phyloP scores from a whole-genome alignment of 2,113 vertebrate species.

The Pyrgilauda ruficollis region DNA sequence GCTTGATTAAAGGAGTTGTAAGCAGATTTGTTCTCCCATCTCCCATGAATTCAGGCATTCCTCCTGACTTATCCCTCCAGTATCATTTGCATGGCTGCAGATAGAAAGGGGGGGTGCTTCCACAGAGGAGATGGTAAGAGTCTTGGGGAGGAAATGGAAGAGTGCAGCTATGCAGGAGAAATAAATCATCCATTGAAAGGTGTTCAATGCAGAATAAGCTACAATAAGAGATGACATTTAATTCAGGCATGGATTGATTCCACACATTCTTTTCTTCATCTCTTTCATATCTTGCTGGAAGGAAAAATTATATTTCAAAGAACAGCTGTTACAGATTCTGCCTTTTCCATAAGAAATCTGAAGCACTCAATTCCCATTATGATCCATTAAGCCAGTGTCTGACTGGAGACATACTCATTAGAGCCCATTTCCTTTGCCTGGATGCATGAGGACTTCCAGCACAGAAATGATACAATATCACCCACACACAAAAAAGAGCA shows the following conservation, averaged over 20 bases:
- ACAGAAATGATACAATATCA: not conserved
- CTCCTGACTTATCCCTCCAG: not conserved
- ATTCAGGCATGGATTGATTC: not conserved
- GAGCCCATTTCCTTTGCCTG: not conserved
- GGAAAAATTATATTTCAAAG: not conserved
- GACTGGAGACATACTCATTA: rapidly evolving
- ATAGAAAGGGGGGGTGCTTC: not conserved
- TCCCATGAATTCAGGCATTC: not conserved
- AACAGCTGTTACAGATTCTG: not conserved
- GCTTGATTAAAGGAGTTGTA: not conserved
- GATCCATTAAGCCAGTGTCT: not conserved
- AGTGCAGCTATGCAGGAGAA: not conserved
- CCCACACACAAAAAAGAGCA: not conserved
- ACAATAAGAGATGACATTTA: not conserved
- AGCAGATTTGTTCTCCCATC: not conserved
- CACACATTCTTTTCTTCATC: not conserved
- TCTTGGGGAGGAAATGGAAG: not conserved
- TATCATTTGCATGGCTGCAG: not conserved
- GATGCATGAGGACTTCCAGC: not conserved
- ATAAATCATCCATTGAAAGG: not conserved
- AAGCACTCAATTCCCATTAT: not conserved
- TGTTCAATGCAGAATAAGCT: not conserved
- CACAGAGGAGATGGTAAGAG: not conserved
- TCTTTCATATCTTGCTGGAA: not conserved
- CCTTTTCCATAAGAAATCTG: not conserved